Conservation (phyloP, 2,888 invertebrate species). For the Ernsta delagoae region DNA sequence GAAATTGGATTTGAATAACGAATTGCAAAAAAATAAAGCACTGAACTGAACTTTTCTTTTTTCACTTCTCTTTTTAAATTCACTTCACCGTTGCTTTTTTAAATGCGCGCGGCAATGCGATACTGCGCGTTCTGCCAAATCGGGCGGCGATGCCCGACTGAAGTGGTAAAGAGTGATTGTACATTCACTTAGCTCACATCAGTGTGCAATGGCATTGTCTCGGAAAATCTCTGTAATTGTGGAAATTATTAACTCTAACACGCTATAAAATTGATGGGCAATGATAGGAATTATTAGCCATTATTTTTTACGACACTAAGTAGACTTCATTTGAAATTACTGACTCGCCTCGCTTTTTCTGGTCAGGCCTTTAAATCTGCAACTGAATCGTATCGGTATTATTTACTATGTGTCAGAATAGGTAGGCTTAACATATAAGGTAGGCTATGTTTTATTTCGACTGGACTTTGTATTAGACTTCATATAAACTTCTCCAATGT, state of each 20-base stretch:
- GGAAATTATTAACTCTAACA: slow-evolving; percentile 7
- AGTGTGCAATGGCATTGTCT: slow-evolving; percentile 11
- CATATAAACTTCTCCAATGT: too few species aligned
- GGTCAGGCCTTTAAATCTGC: too few species aligned
- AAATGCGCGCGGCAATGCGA: slow-evolving; percentile 5
- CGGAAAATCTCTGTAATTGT: slow-evolving; percentile 10
- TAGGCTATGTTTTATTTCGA: too few species aligned
- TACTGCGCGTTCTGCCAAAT: slow-evolving; percentile 7
- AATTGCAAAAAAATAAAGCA: not conserved
- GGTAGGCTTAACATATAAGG: too few species aligned
- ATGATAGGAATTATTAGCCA: slow-evolving; percentile 4
- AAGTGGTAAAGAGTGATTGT: slow-evolving; percentile 7
- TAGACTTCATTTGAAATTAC: too few species aligned
- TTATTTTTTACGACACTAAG: slow-evolving; percentile 1
- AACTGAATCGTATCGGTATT: too few species aligned
- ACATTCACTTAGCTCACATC: slow-evolving; percentile 1
- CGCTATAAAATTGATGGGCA: slow-evolving; percentile 11
- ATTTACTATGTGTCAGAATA: too few species aligned
- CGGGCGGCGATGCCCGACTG: slow-evolving; percentile 4
- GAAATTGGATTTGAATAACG: not conserved
- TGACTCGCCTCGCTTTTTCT: too few species aligned
- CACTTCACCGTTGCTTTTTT: not conserved
- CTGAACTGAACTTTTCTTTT: not conserved
- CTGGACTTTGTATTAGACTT: too few species aligned
- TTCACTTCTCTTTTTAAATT: not conserved